Conservation (phyloP, 2,797 vertebrate genomes). For the Platalea minor region DNA sequence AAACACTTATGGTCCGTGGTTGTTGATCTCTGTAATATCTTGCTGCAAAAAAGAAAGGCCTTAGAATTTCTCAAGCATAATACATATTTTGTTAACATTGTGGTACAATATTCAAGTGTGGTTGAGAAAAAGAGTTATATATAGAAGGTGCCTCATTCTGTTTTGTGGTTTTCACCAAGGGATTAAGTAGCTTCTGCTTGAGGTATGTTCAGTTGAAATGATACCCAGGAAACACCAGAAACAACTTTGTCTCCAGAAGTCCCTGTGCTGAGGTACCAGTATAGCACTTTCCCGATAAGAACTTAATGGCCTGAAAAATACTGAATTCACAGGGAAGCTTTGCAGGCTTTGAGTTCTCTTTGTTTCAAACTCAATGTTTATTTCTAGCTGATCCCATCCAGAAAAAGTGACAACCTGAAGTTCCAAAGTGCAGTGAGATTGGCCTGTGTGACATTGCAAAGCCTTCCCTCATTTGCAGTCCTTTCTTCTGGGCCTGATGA, state of each 20-base stretch:
- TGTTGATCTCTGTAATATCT: neutral
- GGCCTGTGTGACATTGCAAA: neutral
- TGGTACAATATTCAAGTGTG: neutral
- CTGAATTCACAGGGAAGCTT: neutral
- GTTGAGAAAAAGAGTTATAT: neutral
- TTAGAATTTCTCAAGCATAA: neutral
- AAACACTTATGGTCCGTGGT: accelerated
- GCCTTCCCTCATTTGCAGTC: neutral
- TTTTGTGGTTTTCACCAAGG: neutral
- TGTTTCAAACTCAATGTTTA: neutral
- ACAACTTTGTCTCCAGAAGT: neutral
- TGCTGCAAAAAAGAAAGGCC: accelerated
- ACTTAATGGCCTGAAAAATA: neutral
- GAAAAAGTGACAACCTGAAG: neutral
- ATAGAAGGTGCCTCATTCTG: neutral
- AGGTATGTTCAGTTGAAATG: neutral
- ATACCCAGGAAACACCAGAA: neutral
- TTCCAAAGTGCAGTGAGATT: neutral
- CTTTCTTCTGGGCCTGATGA: neutral
- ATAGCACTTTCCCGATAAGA: accelerated
- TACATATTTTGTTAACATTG: neutral
- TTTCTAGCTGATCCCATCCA: neutral
- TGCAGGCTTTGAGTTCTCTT: neutral
- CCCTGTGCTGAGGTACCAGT: neutral
- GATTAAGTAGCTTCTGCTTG: neutral